phyloP scores from a whole-genome alignment of 2,888 invertebrate genomes.

The Phortica magna region DNA sequence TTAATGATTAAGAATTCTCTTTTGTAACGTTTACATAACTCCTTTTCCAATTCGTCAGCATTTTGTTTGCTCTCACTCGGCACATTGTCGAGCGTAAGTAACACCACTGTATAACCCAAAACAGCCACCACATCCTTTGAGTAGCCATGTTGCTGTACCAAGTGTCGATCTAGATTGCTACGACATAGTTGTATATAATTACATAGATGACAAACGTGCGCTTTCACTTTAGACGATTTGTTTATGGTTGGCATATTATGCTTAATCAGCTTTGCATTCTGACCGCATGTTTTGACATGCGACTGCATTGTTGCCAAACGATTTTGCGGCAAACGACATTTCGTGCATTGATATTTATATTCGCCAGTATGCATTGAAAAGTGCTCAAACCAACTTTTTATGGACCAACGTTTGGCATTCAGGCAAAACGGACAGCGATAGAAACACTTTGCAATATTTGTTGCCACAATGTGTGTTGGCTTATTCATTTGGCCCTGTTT shows the following conservation, averaged over 20 bases:
- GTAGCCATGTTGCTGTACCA: slow-evolving; percentile 73
- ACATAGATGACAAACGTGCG: slow-evolving; percentile 85
- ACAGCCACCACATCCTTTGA: slow-evolving; percentile 43
- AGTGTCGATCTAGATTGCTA: slow-evolving; percentile 82
- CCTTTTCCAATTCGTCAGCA: slow-evolving; percentile 36
- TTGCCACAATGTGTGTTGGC: slow-evolving; percentile 45
- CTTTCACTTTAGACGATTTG: slow-evolving; percentile 59
- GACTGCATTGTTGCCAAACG: slow-evolving; percentile 37
- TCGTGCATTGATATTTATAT: slow-evolving; percentile 83
- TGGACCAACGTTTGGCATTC: slow-evolving; percentile 52
- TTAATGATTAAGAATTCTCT: slow-evolving; percentile 22
- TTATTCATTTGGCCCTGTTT: slow-evolving; percentile 48
- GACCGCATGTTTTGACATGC: slow-evolving; percentile 49
- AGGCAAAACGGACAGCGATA: slow-evolving; percentile 73
- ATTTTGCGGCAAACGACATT: slow-evolving; percentile 77
- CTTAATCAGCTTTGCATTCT: slow-evolving; percentile 32
- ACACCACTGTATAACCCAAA: slow-evolving; percentile 46
- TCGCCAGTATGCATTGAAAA: slow-evolving; percentile 89
- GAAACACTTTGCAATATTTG: slow-evolving; percentile 40
- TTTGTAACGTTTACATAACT: slow-evolving; percentile 3
- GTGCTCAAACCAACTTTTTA: slow-evolving; percentile 81
- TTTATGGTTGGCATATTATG: neutral
- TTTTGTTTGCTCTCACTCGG: slow-evolving; percentile 41
- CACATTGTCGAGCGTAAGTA: slow-evolving; percentile 53
- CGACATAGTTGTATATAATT: slow-evolving; percentile 85